Percentiles rank a stretch among this genome's conserved stretches.
Evolutionary conservation across 2,797 vertebrate species (phyloP).

Genomic region (Novumbra hubbsi): DNA sequence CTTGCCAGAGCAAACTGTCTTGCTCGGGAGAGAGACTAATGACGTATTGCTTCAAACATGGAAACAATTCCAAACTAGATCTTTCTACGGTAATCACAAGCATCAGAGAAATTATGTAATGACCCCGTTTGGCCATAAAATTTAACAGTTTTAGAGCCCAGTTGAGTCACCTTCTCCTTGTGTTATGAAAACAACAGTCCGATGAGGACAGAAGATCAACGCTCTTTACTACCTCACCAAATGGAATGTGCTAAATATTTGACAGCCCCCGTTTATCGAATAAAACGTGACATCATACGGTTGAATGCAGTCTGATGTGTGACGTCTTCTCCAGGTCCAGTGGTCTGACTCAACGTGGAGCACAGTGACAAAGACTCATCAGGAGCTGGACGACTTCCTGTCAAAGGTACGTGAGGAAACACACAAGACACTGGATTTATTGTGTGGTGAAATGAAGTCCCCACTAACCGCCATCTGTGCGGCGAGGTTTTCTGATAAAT

Average conservation of each 20-base stretch:
- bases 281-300: not conserved
- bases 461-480: not conserved
- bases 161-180: not conserved
- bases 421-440: not conserved
- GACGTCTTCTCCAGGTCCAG: constrained; percentile 35
- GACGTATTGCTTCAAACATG: not conserved
- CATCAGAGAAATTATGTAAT: not conserved
- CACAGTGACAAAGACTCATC: constrained; percentile 45
- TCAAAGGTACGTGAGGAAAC: not conserved
- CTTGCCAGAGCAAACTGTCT: too few species aligned
- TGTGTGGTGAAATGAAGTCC: not conserved
- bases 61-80: not conserved
- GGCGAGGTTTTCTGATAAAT: not conserved
- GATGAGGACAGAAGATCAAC: not conserved
- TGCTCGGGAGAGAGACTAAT: not conserved
- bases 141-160: not conserved
- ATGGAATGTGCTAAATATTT: not conserved
- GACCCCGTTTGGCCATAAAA: not conserved
- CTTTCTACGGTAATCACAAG: not conserved
- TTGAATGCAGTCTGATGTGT: not conserved
- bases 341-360: constrained; percentile 48
- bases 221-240: not conserved
- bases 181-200: not conserved
- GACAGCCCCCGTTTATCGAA: not conserved
- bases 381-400: constrained; percentile 29